Evolutionary conservation across 2,113 vertebrate genomes (phyloP).

Genomic region (Gymnorhina tibicen): DNA sequence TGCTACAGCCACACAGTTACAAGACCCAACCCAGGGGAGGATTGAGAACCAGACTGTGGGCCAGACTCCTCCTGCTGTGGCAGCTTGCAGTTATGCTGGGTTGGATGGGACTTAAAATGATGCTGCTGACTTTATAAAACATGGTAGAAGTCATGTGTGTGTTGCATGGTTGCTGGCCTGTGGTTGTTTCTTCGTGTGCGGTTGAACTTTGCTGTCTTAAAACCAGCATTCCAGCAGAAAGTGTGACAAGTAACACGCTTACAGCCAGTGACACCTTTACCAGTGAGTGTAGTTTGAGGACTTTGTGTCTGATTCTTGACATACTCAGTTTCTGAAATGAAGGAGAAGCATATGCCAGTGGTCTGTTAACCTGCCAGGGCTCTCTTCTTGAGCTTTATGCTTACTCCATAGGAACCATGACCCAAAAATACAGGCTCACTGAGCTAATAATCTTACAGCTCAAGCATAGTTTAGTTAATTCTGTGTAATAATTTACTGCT

Average conservation of each 20-base stretch:
- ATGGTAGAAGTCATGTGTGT: background rate
- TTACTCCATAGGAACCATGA: background rate
- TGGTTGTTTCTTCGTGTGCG: background rate
- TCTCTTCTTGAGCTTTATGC: background rate
- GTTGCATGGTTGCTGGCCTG: background rate
- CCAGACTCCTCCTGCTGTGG: background rate
- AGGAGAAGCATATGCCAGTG: background rate
- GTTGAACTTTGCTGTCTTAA: background rate
- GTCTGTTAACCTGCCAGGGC: background rate
- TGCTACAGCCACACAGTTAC: background rate
- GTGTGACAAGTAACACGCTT: background rate
- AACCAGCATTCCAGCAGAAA: background rate
- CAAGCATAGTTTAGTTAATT: conserved; percentile 23
- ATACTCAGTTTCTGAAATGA: background rate
- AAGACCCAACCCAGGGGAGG: background rate
- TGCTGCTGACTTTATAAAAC: background rate
- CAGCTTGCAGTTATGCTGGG: background rate
- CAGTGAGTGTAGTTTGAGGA: background rate
- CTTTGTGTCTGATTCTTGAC: background rate
- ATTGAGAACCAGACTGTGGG: background rate
- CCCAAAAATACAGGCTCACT: background rate
- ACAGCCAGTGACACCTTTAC: background rate
- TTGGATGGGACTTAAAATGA: background rate
- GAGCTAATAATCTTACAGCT: background rate
- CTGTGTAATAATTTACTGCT: conserved; percentile 49